Evolutionary conservation across 2,797 vertebrate genomes (phyloP).

Genomic region (Botia kubotai): DNA sequence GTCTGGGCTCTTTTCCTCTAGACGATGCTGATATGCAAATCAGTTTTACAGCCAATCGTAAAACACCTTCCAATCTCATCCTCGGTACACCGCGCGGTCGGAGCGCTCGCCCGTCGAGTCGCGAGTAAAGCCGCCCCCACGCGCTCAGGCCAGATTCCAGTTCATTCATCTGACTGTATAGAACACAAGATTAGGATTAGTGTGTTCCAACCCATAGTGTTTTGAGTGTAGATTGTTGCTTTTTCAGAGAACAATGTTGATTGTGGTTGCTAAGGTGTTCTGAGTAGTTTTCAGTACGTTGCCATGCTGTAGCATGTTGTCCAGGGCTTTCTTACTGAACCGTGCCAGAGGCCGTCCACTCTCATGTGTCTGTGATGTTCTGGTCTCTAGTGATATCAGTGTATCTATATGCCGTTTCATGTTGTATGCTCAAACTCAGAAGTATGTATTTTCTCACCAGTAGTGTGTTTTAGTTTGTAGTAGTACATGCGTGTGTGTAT

Average conservation of each 20-base stretch:
- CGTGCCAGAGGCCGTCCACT: too few relatives aligned
- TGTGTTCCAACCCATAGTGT: background rate
- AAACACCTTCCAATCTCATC: conserved; percentile 42
- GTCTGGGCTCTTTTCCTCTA: conserved; percentile 4
- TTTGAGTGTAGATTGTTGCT: background rate
- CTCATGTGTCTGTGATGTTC: too few relatives aligned
- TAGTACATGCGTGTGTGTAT: background rate
- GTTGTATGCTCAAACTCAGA: too few relatives aligned
- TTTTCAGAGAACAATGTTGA: too few relatives aligned
- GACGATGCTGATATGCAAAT: conserved; percentile 43
- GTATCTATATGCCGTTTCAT: too few relatives aligned
- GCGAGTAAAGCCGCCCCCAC: background rate
- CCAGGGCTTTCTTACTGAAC: too few relatives aligned
- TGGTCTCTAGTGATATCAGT: too few relatives aligned
- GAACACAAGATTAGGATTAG: conserved; percentile 28
- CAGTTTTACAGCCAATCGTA: conserved; percentile 33
- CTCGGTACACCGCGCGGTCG: background rate
- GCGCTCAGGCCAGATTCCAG: background rate
- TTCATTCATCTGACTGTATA: background rate
- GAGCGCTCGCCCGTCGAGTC: background rate
- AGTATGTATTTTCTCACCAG: background rate
- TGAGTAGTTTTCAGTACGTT: too few relatives aligned
- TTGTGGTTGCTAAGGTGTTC: too few relatives aligned
- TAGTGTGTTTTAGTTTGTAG: background rate
- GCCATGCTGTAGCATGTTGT: too few relatives aligned